Base-by-base conservation (phyloP, 2,888 invertebrate genomes). In the Epicampocera succincta region DNA sequence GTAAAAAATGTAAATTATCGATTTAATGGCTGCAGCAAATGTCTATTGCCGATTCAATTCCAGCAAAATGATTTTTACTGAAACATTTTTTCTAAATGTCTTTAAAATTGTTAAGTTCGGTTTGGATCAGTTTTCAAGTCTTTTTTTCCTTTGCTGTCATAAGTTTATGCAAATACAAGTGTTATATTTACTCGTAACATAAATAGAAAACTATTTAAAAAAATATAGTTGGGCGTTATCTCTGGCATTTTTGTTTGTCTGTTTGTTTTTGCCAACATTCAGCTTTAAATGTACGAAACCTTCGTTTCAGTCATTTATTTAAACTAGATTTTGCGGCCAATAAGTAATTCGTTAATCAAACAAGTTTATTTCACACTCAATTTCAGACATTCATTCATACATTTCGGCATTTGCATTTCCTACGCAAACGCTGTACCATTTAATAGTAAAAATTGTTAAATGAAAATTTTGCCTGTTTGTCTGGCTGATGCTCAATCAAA, bases 341-440 rank as follows among this genome's bases (percentile, higher is more conserved):
- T 63, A 54, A 44, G 33, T 63, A 5, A 29, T 54, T 42, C 21
- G 11, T 46, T 33, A 29, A 44, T 52, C 50, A 42, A 61, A 73
- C 65, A 65, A 17, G 13, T 40, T 63, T 52, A 46, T 1, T 56
- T 17, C 48, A 44, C 29, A 66, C 5, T 19, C 40, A n/a, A 13
- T 19, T 66, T 42, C 17, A 29, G 52, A n/a, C 25, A 48, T 44
- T 19, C 60, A 68, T 68, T 48, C 65, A 58, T 58, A 66, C 66
- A 71, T 72, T 52, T 54, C 56, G 33, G 12, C 17, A 56, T 33
- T 44, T 56, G 29, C 6, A 44, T 44, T 73, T 74, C 78, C 74
- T 82, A 82, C 82, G 82, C 78, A 82, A 82, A 82, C 68, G 73
- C 81, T 77, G 29, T 3, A 60, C 72, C 46, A 56, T 42, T 38